Percentiles rank a stretch among this genome's conserved stretches.
phyloP scores from a whole-genome alignment of 2,888 invertebrate genomes.

The Piscicola geometra region DNA sequence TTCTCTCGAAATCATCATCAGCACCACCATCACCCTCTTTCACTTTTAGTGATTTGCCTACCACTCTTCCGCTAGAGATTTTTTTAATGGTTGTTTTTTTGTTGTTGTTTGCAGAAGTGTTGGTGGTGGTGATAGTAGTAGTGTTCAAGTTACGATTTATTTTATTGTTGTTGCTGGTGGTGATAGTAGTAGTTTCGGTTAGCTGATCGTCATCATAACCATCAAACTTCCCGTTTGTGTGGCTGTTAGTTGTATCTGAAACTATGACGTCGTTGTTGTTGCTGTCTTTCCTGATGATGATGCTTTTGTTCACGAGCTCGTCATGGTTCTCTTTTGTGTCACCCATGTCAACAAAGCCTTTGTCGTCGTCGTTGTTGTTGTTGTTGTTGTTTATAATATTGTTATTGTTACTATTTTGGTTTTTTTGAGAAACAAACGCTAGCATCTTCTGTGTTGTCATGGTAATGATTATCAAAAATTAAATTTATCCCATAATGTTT shows the following conservation, averaged over 20 bases:
- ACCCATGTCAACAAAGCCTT: neutral
- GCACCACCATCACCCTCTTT: neutral
- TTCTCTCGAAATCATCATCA: neutral
- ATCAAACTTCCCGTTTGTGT: too few species aligned
- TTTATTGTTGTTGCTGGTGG: neutral
- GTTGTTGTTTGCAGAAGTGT: neutral
- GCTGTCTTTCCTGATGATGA: constrained; percentile 5
- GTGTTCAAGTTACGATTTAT: neutral
- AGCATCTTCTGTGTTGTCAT: too few species aligned
- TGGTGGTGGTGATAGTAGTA: neutral
- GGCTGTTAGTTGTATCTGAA: neutral
- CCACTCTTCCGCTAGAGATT: neutral
- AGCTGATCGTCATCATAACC: too few species aligned
- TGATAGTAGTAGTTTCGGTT: too few species aligned
- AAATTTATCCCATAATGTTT: too few species aligned
- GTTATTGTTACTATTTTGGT: too few species aligned
- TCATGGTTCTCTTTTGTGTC: neutral
- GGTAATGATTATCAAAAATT: too few species aligned
- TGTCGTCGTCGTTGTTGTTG: neutral
- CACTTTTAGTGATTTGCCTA: neutral
- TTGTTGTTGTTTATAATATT: neutral
- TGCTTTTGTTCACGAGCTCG: neutral
- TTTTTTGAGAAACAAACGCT: too few species aligned
- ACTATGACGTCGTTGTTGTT: constrained; percentile 7
- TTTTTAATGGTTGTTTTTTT: neutral